phyloP scores from a whole-genome alignment of 2,113 vertebrate genomes.

The Bubo bubo region DNA sequence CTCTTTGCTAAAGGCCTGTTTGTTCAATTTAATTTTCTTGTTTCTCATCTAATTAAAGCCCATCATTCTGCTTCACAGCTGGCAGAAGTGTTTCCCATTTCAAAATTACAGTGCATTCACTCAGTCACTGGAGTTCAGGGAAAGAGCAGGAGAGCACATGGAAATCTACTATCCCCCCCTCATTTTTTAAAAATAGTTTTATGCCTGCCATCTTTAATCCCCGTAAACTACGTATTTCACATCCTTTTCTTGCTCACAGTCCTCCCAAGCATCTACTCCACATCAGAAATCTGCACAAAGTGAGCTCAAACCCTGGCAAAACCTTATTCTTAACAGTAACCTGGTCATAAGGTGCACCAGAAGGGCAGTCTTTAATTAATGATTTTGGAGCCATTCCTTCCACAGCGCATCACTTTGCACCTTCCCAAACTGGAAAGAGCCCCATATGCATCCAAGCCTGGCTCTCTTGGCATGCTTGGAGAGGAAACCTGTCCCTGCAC shows the following conservation, averaged over 20 bases:
- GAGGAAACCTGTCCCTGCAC: neutral
- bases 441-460: slow-evolving; percentile 2
- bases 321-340: neutral
- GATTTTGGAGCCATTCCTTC: slow-evolving; percentile 58
- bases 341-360: slow-evolving; percentile 46
- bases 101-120: neutral
- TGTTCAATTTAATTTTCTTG: slow-evolving; percentile 32
- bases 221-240: neutral
- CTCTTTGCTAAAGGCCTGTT: neutral
- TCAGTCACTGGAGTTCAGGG: neutral
- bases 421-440: slow-evolving; percentile 20
- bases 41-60: slow-evolving; percentile 22
- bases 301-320: neutral
- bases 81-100: neutral
- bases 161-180: neutral
- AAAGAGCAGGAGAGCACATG: neutral
- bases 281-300: neutral
- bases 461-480: neutral
- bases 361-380: slow-evolving; percentile 58
- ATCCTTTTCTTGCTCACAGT: neutral
- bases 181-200: neutral
- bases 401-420: slow-evolving; percentile 25
- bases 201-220: neutral
- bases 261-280: neutral
- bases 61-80: slow-evolving; percentile 7